Evolutionary conservation across 2,113 vertebrate genomes (phyloP).

Genomic region (Ondatra zibethicus): DNA sequence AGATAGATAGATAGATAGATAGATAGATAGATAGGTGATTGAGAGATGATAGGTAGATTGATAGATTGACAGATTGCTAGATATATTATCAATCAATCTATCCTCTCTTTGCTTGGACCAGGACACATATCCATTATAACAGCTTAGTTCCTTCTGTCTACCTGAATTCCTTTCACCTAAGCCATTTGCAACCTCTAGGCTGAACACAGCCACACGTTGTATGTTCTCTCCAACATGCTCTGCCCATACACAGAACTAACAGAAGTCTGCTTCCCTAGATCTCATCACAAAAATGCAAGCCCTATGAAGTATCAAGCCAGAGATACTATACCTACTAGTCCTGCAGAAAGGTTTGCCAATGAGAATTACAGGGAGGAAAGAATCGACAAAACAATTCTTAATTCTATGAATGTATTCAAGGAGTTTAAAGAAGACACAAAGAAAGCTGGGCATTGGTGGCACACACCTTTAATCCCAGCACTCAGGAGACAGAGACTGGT

Average conservation of each 20-base stretch:
- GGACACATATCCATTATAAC: background rate
- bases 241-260: too few relatives aligned
- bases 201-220: background rate
- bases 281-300: too few relatives aligned
- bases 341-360: background rate
- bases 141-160: background rate
- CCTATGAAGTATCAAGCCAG: too few relatives aligned
- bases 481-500: too few relatives aligned
- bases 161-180: background rate
- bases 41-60: background rate
- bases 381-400: background rate
- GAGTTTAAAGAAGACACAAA: background rate
- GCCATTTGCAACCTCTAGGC: background rate
- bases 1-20: background rate
- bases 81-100: background rate
- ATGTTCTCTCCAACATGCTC: background rate
- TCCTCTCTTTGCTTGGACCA: background rate
- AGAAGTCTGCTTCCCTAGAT: too few relatives aligned
- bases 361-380: background rate
- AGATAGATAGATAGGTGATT: too few relatives aligned
- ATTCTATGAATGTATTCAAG: background rate
- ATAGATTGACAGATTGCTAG: background rate
- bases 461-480: too few relatives aligned
- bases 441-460: too few relatives aligned
- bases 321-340: background rate